Percentiles rank a stretch among this genome's conserved stretches.
phyloP scores from a whole-genome alignment of 1,140 invertebrate genomes.

The Drosophila bifasciata region DNA sequence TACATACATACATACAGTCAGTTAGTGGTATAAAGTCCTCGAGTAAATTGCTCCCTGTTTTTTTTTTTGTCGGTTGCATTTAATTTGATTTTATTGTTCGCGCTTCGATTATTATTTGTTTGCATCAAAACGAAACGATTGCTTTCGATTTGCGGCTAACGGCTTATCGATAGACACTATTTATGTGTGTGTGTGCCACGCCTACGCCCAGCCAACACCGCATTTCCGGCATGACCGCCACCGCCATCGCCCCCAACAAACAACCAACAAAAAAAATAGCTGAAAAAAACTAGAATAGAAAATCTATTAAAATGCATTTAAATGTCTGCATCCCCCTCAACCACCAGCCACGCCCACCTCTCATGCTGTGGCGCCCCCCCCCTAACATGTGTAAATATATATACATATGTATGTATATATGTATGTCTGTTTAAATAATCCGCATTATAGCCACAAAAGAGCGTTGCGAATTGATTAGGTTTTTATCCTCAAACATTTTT shows the following conservation, averaged over 20 bases:
- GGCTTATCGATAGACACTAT: slow-evolving; percentile 66
- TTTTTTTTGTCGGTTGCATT: slow-evolving; percentile 59
- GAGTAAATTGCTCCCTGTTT: slow-evolving; percentile 54
- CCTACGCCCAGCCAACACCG: slow-evolving; percentile 22
- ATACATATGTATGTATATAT: too few species aligned
- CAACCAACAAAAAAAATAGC: not conserved
- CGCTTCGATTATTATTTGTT: slow-evolving; percentile 70
- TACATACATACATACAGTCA: not conserved
- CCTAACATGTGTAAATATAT: slow-evolving; percentile 5
- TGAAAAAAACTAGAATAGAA: slow-evolving; percentile 21
- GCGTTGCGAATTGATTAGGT: slow-evolving; percentile 68
- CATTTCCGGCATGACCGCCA: not conserved
- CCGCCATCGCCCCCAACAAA: slow-evolving; percentile 19
- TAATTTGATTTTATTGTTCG: slow-evolving; percentile 73
- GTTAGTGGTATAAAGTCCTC: slow-evolving; percentile 16
- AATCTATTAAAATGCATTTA: slow-evolving; percentile 75
- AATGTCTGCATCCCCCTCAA: slow-evolving; percentile 48
- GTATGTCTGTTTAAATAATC: slow-evolving; percentile 12
- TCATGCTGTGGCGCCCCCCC: slow-evolving; percentile 4
- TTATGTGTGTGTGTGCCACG: slow-evolving; percentile 22
- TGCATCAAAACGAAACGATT: slow-evolving; percentile 55
- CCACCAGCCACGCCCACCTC: slow-evolving; percentile 43
- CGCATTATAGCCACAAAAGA: slow-evolving; percentile 56
- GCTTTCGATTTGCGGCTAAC: slow-evolving; percentile 47
- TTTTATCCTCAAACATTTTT: slow-evolving; percentile 38